These are phyloP conservation scores for Melipona quadrifasciata DNA, from an alignment of 1,140 invertebrate species.

Conservation along the genomic window DNA sequence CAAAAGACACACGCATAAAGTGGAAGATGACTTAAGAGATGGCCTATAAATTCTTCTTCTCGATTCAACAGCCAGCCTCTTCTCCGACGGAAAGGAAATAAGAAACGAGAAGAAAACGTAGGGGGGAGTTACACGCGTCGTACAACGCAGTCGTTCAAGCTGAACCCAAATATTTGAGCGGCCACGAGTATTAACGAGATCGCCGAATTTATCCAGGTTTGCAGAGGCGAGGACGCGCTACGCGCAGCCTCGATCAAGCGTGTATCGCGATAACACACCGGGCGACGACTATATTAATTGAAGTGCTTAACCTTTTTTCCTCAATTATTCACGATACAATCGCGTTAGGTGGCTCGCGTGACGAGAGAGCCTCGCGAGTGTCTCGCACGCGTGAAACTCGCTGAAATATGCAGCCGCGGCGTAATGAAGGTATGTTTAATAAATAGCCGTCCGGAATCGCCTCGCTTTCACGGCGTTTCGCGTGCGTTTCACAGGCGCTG, in stretches of 20 bases:
- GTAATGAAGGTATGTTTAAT: constrained; percentile 80
- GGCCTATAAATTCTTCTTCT: neutral
- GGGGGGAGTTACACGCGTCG: neutral
- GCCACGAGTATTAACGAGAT: constrained; percentile 28
- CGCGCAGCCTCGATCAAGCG: neutral
- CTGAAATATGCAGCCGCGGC: constrained; percentile 75
- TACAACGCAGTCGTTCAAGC: neutral
- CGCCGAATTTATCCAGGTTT: constrained; percentile 31
- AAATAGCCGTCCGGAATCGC: constrained; percentile 69
- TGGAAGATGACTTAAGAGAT: too few species aligned
- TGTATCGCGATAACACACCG: neutral
- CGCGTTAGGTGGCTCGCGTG: constrained; percentile 36
- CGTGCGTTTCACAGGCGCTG: neutral
- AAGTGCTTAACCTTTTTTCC: constrained; percentile 51
- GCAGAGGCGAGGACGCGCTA: neutral
- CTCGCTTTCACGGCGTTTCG: constrained; percentile 35
- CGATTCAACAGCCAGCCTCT: too few species aligned
- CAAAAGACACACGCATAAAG: neutral
- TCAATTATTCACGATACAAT: constrained; percentile 57
- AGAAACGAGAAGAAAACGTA: neutral
- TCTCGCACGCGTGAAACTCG: constrained; percentile 59
- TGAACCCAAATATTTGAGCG: constrained; percentile 30
- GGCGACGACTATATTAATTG: constrained; percentile 31
- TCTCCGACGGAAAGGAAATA: neutral
- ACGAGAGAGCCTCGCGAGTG: neutral